Percentiles rank a stretch among this genome's conserved stretches.
Conservation (phyloP, 1,140 invertebrate genomes). For the fruit fly (Drosophila melanogaster) region DNA sequence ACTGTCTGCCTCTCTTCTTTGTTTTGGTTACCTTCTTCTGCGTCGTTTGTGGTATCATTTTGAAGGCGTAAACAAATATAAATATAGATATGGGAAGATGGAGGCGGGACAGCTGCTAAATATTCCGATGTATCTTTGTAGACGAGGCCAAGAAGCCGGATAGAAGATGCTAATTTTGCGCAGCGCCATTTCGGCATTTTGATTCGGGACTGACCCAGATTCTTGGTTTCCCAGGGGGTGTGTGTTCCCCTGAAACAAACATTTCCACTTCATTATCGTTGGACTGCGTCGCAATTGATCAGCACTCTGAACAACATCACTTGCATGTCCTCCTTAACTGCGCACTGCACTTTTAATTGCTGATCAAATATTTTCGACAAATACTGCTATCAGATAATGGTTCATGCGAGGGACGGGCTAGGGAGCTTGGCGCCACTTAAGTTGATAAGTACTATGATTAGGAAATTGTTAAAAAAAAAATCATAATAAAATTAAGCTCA, state of each 20-base stretch:
- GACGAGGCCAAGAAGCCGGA: conserved; percentile 14
- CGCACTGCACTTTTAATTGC: conserved; percentile 73
- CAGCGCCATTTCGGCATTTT: conserved; percentile 2
- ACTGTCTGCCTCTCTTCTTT: conserved; percentile 54
- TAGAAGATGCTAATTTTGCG: conserved; percentile 14
- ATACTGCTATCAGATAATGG: conserved; percentile 68
- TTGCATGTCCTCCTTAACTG: conserved; percentile 50
- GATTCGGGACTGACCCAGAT: conserved; percentile 22
- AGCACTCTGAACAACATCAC: conserved; percentile 10
- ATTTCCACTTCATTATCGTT: conserved; percentile 9
- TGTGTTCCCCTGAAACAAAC: not conserved
- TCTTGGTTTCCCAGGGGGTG: conserved; percentile 1
- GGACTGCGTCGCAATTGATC: conserved; percentile 33
- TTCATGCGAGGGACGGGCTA: not conserved
- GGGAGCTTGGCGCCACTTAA: not conserved
- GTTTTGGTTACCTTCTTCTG: conserved; percentile 76
- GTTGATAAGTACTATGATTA: conserved; percentile 9
- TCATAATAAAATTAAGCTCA: too few species aligned
- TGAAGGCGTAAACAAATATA: conserved; percentile 57
- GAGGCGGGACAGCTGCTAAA: conserved; percentile 4
- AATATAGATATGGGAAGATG: conserved; percentile 7
- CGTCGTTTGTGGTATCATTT: conserved; percentile 31
- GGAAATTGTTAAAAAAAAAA: not conserved
- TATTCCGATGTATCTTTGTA: conserved; percentile 35
- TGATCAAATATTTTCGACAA: conserved; percentile 76